These are phyloP conservation scores for Microtus ochrogaster DNA, from an alignment of 2,113 vertebrate genomes.

Conservation along the genomic window DNA sequence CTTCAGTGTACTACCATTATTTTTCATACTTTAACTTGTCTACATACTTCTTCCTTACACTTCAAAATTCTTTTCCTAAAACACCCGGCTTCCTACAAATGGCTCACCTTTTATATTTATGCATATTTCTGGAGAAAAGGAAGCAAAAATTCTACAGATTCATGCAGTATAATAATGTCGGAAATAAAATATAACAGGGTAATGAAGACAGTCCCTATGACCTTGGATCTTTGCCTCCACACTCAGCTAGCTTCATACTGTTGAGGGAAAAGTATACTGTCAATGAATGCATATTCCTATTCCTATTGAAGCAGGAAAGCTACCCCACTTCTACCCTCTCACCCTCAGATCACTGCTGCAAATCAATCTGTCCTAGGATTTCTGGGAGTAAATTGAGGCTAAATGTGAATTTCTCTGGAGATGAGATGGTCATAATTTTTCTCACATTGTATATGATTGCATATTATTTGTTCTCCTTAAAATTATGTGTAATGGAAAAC, in stretches of 20 bases:
- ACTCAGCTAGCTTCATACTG: not conserved
- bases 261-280: accelerated
- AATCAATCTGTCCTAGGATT: not conserved
- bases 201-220: not conserved
- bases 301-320: no score
- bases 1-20: not conserved
- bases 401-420: constrained; percentile 52
- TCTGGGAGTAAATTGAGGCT: constrained; percentile 39
- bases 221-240: not conserved
- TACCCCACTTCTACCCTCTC: not conserved
- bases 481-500: constrained; percentile 66
- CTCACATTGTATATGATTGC: constrained; percentile 22
- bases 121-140: not conserved
- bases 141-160: not conserved
- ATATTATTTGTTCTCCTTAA: constrained; percentile 55
- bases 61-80: not conserved
- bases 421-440: constrained; percentile 51
- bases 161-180: not conserved
- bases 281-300: accelerated
- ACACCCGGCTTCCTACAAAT: not conserved
- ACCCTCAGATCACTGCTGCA: not conserved
- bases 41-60: not conserved
- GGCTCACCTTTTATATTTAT: not conserved
- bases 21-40: not conserved
- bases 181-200: not conserved